Conservation (phyloP, 2,888 invertebrate species). For the Rhagium mordax region DNA sequence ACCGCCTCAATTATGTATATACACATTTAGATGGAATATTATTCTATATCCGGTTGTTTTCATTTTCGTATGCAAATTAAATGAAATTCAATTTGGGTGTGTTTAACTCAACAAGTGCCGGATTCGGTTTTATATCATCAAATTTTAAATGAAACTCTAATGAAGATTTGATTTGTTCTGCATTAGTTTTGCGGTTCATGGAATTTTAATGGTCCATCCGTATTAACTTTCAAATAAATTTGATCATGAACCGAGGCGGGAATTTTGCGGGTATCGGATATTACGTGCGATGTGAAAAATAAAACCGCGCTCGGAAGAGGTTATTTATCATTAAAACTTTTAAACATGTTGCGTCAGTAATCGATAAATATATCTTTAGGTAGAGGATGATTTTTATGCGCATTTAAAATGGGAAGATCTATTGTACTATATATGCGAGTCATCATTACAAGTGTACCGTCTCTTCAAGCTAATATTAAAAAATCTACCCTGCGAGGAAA, state of each 20-base stretch:
- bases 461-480: no score
- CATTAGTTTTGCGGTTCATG: constrained; percentile 15
- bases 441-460: no score
- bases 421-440: no score
- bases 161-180: constrained; percentile 19
- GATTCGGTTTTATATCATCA: constrained; percentile 12
- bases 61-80: constrained; percentile 32
- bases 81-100: constrained; percentile 30
- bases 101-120: constrained; percentile 35
- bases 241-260: background rate
- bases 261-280: no score
- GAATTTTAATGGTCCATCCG: constrained; percentile 4
- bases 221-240: constrained; percentile 11
- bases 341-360: no score
- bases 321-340: no score
- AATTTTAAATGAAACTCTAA: constrained; percentile 15
- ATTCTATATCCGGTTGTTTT: constrained; percentile 27
- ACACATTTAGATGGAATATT: constrained; percentile 32
- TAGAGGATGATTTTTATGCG: no score
- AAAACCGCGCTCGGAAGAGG: no score
- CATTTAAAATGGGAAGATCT: no score
- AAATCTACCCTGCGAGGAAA: no score
- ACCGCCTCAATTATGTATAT: constrained; percentile 27
- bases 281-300: no score
- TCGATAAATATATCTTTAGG: no score